Conservation (phyloP, 2,888 invertebrate genomes). For the Notodonta dromedarius region DNA sequence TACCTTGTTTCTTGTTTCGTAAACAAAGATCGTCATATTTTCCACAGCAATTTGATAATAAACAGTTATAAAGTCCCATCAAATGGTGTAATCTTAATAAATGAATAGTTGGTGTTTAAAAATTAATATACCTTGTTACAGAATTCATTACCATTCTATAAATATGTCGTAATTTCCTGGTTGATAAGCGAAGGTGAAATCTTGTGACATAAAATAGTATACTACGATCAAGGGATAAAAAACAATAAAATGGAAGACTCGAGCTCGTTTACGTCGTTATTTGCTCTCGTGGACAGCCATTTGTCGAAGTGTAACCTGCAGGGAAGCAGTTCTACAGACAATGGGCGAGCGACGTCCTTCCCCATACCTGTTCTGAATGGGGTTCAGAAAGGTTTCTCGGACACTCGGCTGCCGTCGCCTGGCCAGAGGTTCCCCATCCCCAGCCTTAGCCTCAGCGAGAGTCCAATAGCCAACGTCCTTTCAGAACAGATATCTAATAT, state of each 20-base stretch:
- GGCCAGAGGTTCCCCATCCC: constrained; percentile 59
- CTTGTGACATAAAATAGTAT: constrained; percentile 2
- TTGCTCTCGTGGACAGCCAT: constrained; percentile 70
- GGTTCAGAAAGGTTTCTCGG: constrained; percentile 43
- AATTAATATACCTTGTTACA: too few relatives aligned
- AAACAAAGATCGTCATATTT: constrained; percentile 18
- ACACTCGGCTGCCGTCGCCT: constrained; percentile 48
- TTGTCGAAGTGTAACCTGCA: constrained; percentile 65
- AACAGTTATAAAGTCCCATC: too few relatives aligned
- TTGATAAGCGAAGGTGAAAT: constrained; percentile 2
- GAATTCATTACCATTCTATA: too few relatives aligned
- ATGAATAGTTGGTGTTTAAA: too few relatives aligned
- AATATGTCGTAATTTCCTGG: neutral
- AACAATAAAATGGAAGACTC: constrained; percentile 60
- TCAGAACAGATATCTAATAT: constrained; percentile 70
- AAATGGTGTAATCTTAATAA: too few relatives aligned
- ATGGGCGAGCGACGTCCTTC: constrained; percentile 26
- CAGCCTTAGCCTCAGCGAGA: constrained; percentile 41
- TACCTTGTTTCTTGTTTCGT: constrained; percentile 10
- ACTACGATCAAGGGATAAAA: neutral
- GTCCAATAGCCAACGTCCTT: constrained; percentile 52
- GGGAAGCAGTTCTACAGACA: constrained; percentile 39
- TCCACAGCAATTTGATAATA: neutral
- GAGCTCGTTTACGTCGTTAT: constrained; percentile 64
- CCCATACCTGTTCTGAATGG: constrained; percentile 28